Evolutionary conservation across 2,888 invertebrate species (phyloP), one percentile per base, ranked within the genome.

Genomic region (Himalopsyche anomala): DNA sequence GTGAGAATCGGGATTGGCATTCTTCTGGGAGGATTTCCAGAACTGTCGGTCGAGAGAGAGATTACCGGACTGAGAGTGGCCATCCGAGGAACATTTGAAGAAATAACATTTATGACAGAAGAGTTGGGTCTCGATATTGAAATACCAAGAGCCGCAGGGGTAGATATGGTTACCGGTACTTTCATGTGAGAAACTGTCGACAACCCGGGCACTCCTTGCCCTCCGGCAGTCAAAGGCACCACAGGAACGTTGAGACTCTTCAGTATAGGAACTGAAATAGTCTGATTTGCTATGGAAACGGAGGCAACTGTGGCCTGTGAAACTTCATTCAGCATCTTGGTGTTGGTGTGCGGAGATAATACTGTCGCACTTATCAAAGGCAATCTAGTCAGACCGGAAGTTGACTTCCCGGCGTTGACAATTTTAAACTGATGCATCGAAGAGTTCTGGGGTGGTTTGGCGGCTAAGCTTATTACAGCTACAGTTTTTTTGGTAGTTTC

Each of bases 221-320:
- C 87, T 69, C 91, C 91, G 2, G 91, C 91, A 9, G 90, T 88
- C 51, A 91, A 90, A 84, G 90, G 90, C 1, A 90, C 91, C 80
- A 93, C 91, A 3, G 91, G 92, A 38, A 93, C 92, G 2, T 92
- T 90, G 2, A 92, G 90, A 88, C 91, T 92, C 89, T 92, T 93
- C 62, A 93, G 89, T 15, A 93, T 93, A 0, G 92, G 93, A 15
- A 93, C 93, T 0, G 93, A 93, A 81, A 93, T 93, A 6, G 93
- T 93, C 88, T 93, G 93, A 88, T 93, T 93, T 5, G 93, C 93
- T 79, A 93, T 93, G 0, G 93, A 93, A 8, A 93, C 93, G 0
- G 93, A 93, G 12, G 93, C 93, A 1, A 93, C 94, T 15, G 95
- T 94, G 6, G 94, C 94, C 90, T 94, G 94, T 3, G 94, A 94